phyloP scores from a whole-genome alignment of 2,113 vertebrate genomes.

The Eurystomus gularis region DNA sequence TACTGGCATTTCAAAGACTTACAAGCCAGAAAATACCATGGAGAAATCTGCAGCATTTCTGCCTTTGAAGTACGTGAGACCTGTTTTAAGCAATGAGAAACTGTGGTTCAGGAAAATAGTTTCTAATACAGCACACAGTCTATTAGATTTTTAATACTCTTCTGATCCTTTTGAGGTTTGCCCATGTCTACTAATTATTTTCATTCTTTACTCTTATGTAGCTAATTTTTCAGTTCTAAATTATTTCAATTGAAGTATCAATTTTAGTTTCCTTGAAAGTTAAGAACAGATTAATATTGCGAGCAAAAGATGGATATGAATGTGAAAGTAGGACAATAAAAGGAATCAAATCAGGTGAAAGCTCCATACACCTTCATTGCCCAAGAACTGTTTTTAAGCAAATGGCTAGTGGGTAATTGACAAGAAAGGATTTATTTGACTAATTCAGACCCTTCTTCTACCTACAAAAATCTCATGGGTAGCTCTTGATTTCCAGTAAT shows the following conservation, averaged over 20 bases:
- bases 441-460: background rate
- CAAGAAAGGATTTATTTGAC: background rate
- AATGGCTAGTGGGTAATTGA: background rate
- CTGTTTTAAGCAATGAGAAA: background rate
- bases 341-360: background rate
- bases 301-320: background rate
- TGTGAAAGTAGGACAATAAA: background rate
- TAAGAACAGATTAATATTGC: background rate
- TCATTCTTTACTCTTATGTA: background rate
- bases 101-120: background rate
- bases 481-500: background rate
- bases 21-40: background rate
- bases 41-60: background rate
- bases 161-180: background rate
- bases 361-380: background rate
- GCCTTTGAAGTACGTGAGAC: background rate
- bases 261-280: background rate
- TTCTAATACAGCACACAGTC: background rate
- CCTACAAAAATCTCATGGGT: background rate
- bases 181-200: background rate
- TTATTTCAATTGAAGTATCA: background rate
- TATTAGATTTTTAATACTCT: background rate
- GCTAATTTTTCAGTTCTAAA: background rate
- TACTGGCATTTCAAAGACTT: background rate
- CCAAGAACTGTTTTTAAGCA: background rate